Conservation (phyloP, 2,888 invertebrate species). For the Stenurella melanura region DNA sequence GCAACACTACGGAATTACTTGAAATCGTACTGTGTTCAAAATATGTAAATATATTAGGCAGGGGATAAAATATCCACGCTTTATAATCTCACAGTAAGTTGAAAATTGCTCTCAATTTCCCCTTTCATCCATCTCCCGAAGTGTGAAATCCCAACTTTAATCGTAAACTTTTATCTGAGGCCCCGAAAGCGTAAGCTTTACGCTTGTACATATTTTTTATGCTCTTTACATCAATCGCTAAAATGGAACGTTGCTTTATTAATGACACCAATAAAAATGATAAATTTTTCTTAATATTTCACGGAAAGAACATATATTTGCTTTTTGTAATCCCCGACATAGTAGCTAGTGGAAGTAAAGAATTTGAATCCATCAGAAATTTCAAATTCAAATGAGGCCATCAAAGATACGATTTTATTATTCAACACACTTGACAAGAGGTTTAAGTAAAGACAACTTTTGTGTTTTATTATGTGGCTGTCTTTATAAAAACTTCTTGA, state of each 20-base stretch:
- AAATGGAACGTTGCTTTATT: constrained; percentile 15
- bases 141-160: constrained; percentile 7
- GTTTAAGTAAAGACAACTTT: constrained; percentile 16
- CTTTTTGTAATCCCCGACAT: constrained; percentile 8
- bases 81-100: constrained; percentile 2
- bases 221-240: not conserved
- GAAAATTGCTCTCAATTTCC: constrained; percentile 4
- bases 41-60: constrained; percentile 3
- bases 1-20: too few relatives aligned
- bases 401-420: constrained; percentile 42
- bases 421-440: constrained; percentile 32
- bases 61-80: not conserved
- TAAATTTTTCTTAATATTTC: constrained; percentile 4
- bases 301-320: not conserved
- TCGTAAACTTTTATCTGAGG: constrained; percentile 7
- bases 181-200: not conserved
- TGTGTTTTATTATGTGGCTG: not conserved
- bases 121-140: not conserved
- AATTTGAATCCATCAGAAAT: constrained; percentile 46
- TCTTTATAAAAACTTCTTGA: not conserved
- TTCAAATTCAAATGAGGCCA: constrained; percentile 49
- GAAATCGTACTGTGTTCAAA: not conserved
- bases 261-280: constrained; percentile 9
- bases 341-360: constrained; percentile 32
- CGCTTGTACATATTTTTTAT: constrained; percentile 7